phyloP scores from a whole-genome alignment of 1,140 invertebrate genomes.

The Dinoponera quadriceps region DNA sequence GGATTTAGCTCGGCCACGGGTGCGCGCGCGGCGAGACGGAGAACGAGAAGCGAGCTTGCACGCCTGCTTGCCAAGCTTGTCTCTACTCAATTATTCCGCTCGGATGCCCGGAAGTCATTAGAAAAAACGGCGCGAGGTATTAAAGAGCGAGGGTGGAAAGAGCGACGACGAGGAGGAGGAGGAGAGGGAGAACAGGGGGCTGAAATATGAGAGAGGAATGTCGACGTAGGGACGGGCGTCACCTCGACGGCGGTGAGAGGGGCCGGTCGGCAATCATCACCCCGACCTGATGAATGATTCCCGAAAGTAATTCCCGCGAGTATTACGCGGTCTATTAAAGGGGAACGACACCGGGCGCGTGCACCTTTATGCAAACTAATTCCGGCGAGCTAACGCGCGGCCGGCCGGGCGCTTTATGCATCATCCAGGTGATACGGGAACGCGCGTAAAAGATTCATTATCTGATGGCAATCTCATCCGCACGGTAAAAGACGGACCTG shows the following conservation, averaged over 20 bases:
- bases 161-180: too few relatives aligned
- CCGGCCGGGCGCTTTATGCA: neutral
- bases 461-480: conserved; percentile 29
- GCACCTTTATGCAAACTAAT: neutral
- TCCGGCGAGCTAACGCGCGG: neutral
- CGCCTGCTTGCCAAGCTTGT: neutral
- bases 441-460: conserved; percentile 42
- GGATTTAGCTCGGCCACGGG: neutral
- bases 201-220: too few relatives aligned
- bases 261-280: too few relatives aligned
- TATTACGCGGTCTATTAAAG: neutral
- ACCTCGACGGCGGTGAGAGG: neutral
- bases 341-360: neutral
- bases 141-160: neutral
- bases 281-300: neutral
- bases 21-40: neutral
- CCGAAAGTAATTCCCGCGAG: neutral
- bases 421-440: conserved; percentile 9
- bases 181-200: too few relatives aligned
- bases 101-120: neutral
- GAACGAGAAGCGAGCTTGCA: conserved; percentile 33
- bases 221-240: neutral
- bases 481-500: conserved; percentile 23
- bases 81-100: conserved; percentile 11
- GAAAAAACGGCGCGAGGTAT: neutral